A percentile compares a stretch with the other conserved stretches of the same genome.
Conservation (phyloP, 2,797 vertebrate genomes). For the Stomatorhinus walkeri region DNA sequence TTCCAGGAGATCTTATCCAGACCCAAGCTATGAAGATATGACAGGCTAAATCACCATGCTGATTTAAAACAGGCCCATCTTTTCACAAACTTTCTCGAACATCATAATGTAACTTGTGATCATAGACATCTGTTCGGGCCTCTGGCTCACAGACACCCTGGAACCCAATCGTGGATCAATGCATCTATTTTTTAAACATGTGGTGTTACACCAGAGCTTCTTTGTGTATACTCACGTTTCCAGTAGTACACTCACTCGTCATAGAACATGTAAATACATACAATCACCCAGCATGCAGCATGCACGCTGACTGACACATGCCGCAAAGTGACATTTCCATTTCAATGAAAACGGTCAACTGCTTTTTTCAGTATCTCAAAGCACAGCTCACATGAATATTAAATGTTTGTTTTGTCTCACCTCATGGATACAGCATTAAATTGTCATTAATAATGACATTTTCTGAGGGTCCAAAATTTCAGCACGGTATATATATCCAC, state of each 20-base stretch:
- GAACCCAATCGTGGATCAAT: neutral
- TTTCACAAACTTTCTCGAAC: neutral
- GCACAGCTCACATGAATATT: conserved; percentile 20
- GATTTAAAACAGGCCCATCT: neutral
- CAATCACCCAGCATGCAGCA: neutral
- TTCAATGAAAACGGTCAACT: conserved; percentile 20
- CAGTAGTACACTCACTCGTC: conserved; percentile 1
- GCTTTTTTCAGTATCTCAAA: conserved; percentile 19
- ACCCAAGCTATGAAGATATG: neutral
- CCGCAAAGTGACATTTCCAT: conserved; percentile 17
- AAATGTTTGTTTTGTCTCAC: conserved; percentile 20
- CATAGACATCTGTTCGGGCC: neutral
- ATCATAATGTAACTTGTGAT: neutral
- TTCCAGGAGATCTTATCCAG: neutral
- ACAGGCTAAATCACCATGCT: neutral
- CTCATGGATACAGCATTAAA: neutral
- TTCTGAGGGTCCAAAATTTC: neutral
- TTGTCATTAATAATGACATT: conserved; percentile 10
- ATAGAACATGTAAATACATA: conserved; percentile 7
- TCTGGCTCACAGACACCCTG: neutral
- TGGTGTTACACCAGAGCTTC: neutral
- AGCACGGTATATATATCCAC: neutral
- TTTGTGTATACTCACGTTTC: neutral
- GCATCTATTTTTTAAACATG: conserved; percentile 4
- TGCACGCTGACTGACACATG: neutral